phyloP scores from a whole-genome alignment of 2,888 invertebrate species.

The Lochmaea capreae region DNA sequence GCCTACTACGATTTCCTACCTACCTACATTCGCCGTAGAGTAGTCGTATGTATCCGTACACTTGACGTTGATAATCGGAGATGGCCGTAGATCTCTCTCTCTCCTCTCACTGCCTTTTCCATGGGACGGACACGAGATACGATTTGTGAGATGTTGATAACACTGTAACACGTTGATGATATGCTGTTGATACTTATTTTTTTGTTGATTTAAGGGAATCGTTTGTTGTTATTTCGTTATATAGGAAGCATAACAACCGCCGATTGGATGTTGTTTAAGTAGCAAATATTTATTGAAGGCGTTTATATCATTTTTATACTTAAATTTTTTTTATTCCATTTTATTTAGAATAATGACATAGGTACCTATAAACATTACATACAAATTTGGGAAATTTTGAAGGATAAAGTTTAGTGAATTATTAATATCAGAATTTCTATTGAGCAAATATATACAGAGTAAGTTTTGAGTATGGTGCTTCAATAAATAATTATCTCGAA shows the following conservation, averaged over 20 bases:
- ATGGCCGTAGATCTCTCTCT: slow-evolving; percentile 5
- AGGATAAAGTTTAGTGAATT: no score
- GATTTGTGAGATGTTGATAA: slow-evolving; percentile 16
- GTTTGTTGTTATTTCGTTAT: background rate
- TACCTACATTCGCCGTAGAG: slow-evolving; percentile 45
- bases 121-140: background rate
- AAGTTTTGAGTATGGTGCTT: no score
- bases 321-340: no score
- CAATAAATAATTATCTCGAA: no score
- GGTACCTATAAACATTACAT: no score
- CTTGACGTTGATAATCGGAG: slow-evolving; percentile 3
- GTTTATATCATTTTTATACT: background rate
- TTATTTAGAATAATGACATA: no score
- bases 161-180: slow-evolving; percentile 5
- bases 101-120: background rate
- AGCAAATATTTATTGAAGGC: background rate
- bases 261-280: background rate
- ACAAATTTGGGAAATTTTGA: no score
- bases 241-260: slow-evolving; percentile 1
- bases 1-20: slow-evolving; percentile 34
- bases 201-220: background rate
- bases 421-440: no score
- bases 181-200: slow-evolving; percentile 6
- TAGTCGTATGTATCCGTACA: slow-evolving; percentile 1
- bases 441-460: no score